Base-by-base conservation (phyloP, 2,113 vertebrate species). In the Silurus asotus region DNA sequence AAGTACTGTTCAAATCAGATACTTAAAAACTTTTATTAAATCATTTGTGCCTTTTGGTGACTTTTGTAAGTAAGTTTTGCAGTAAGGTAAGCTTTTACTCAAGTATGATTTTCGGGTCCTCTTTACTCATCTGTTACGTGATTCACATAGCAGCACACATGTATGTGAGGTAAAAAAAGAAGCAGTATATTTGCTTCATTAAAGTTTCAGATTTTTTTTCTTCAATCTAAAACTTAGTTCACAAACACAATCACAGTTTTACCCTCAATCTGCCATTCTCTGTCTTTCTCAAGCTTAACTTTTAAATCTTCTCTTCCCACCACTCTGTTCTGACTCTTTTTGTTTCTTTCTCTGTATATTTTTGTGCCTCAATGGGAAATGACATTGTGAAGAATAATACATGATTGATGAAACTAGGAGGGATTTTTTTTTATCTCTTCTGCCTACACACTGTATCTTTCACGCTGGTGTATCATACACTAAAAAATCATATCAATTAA, bases 191-290 rank as follows among this genome's bases (percentile, higher is more conserved):
- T 62, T 62, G 61, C 20, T 23, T 23, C 61, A 11, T 25, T 67
- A 13, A 9, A 67, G n/a, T 67, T 67, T 25, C 6, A 9, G 6
- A 49, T 55, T 65, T 55, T 53, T 28, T 6, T 58, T 61, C n/a
- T n/a, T 13, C 37, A 23, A 51, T 81, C 59, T 84, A 55, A 65
- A 56, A 7, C 58, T 81, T 37, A 37, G 76, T 49, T 84, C 84
- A 88, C 83, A 56, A 65, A 64, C 74, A 81, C 86, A 87, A 84
- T 87, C 61, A 7, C 74, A 79, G 76, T 85, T 61, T 82, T 53
- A 51, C 48, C 23, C 77, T 69, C 10, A n/a, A 6, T 58, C 59
- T 45, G 13, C 45, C 61, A 15, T 25, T 11, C 10, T 65, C n/a
- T 23, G 19, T 62, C 59, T 65, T 9, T 25, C 61, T 85, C 13